Conservation (phyloP, 1,140 invertebrate species). For the Diabrotica virgifera region DNA sequence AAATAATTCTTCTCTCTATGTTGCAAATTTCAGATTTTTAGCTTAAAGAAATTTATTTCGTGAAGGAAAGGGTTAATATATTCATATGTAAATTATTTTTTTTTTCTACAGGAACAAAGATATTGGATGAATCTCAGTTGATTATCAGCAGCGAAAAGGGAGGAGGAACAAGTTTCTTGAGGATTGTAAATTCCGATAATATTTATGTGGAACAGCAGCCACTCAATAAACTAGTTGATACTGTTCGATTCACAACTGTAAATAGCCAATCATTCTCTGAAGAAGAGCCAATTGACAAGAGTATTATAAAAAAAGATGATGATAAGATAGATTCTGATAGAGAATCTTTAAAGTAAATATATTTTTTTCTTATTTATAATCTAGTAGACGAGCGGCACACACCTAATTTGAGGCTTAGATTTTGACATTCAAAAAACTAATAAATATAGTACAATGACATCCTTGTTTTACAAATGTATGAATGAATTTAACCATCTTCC, state of each 20-base stretch:
- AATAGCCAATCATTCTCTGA: slow-evolving; percentile 13
- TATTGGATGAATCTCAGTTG: slow-evolving; percentile 36
- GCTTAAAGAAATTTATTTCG: too few relatives aligned
- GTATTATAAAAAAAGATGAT: slow-evolving; percentile 37
- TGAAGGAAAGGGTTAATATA: too few relatives aligned
- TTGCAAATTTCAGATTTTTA: too few relatives aligned
- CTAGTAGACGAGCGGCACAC: too few relatives aligned
- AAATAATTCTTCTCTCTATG: too few relatives aligned
- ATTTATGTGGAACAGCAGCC: slow-evolving; percentile 39
- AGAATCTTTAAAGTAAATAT: slow-evolving; percentile 28
- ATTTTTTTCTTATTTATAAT: not conserved
- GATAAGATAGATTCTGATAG: slow-evolving; percentile 42
- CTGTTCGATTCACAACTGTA: slow-evolving; percentile 23
- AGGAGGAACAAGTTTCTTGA: slow-evolving; percentile 37
- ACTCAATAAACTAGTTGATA: slow-evolving; percentile 33
- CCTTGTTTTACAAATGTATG: too few relatives aligned
- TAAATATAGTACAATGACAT: too few relatives aligned
- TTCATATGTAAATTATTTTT: not conserved
- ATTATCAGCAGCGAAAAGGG: slow-evolving; percentile 40
- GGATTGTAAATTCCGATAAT: slow-evolving; percentile 44
- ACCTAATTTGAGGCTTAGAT: too few relatives aligned
- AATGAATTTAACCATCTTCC: too few relatives aligned
- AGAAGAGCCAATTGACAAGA: slow-evolving; percentile 19
- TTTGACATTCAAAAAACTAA: too few relatives aligned
- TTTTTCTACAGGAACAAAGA: slow-evolving; percentile 28